Conservation (phyloP, 2,888 invertebrate genomes). For the Graphium colonna region DNA sequence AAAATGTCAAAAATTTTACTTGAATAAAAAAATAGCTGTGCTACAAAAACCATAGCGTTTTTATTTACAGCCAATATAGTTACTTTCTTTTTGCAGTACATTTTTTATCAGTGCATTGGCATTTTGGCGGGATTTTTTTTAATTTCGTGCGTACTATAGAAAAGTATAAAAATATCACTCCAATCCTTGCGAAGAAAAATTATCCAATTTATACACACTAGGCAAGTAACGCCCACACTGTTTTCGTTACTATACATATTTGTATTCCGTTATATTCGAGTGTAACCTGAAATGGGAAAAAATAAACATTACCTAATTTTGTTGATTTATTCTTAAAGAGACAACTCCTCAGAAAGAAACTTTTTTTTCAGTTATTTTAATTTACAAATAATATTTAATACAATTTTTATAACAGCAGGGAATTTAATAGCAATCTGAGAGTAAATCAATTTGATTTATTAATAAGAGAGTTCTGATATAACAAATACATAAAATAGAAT, state of each 20-base stretch:
- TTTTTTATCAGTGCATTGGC: background rate
- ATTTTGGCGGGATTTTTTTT: background rate
- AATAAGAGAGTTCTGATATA: too few relatives aligned
- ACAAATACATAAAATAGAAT: too few relatives aligned
- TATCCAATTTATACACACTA: conserved; percentile 33
- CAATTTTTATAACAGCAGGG: too few relatives aligned
- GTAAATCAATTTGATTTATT: too few relatives aligned
- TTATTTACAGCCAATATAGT: background rate
- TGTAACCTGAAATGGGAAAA: conserved; percentile 66
- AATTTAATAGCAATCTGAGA: too few relatives aligned
- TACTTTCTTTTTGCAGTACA: background rate
- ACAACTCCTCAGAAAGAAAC: too few relatives aligned
- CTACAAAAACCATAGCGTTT: background rate
- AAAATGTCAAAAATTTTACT: background rate
- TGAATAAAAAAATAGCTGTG: background rate
- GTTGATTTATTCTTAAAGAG: background rate
- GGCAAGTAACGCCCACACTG: conserved; percentile 64
- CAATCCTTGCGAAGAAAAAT: conserved; percentile 15
- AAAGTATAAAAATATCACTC: conserved; percentile 37
- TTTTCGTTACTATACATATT: conserved; percentile 65
- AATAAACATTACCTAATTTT: conserved; percentile 14
- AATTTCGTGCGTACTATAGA: conserved; percentile 9
- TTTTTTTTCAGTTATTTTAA: too few relatives aligned
- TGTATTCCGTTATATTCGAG: conserved; percentile 72
- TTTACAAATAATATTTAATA: too few relatives aligned